Evolutionary conservation across 2,797 vertebrate genomes (phyloP), one percentile per base, ranked within the genome.

Genomic region (Channa striata): DNA sequence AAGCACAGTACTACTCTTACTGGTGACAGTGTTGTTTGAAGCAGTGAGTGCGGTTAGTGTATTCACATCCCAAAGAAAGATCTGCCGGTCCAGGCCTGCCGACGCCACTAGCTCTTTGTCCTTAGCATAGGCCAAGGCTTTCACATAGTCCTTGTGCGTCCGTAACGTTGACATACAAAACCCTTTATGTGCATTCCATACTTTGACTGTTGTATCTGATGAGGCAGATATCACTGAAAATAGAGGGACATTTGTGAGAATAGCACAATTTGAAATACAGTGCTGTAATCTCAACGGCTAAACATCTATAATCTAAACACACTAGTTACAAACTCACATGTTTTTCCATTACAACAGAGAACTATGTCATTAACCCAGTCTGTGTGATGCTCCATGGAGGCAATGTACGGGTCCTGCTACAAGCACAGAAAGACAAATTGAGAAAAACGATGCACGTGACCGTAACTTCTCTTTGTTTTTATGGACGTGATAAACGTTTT

Each of bases 1-100:
- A 44, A 42, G 36, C 4, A 51, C n/a, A 62, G n/a, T 8, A 14
- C 19, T 21, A 91, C 97, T n/a, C n/a, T 94, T 93, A 99, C 98
- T 99, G 90, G 98, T 99, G 89, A 99, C 98, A 37, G 98, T 99
- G 92, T 99, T 99, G 92, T 99, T 99, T 90, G 98, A 99, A 91
- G 98, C 97, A 84, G 98, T 99, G 92, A 99, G 91, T 81, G 98
- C 97, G 58, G 97, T 99, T 56, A 99, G 91, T 43, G 98, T 99
- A 89, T 99, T 99, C 87, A 99, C 98, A 90, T 99, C 98, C 98
- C 98, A 99, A 73, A 99, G 96, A 87, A 99, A 99, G 91, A 99
- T 99, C 85, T 99, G 98, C 78, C 98, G 93, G 95, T 99, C 98
- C 87, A 99, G 90, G 10, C 98, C 98, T 0, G 98, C 98, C 0